These are phyloP conservation scores for Grapholita molesta DNA, from an alignment of 1,140 invertebrate species.

Conservation along the genomic window DNA sequence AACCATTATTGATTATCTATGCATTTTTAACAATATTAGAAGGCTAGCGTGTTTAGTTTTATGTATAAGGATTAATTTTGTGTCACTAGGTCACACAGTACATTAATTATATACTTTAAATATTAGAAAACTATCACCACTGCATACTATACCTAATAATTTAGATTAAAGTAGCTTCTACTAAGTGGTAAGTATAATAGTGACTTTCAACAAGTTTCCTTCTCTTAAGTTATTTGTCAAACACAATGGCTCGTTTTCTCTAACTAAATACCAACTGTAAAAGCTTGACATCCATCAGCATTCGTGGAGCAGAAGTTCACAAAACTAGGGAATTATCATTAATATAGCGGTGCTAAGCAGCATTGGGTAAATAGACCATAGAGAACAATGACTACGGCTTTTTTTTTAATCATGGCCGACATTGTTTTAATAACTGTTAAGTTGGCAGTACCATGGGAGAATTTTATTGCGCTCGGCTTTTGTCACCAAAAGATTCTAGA, in stretches of 20 bases:
- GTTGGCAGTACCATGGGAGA: conserved; percentile 34
- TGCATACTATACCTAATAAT: neutral
- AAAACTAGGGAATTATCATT: conserved; percentile 16
- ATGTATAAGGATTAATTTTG: no score
- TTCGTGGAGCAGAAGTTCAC: conserved; percentile 5
- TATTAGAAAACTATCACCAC: neutral
- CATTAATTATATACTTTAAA: neutral
- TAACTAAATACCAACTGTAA: neutral
- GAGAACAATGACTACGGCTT: conserved; percentile 46
- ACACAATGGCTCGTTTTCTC: neutral
- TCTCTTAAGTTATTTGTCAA: neutral
- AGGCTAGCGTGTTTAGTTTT: no score
- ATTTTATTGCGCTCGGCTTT: conserved; percentile 11
- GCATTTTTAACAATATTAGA: no score
- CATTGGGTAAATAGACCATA: conserved; percentile 60
- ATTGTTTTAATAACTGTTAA: conserved; percentile 34
- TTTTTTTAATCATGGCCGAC: conserved; percentile 32
- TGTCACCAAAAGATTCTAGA: neutral
- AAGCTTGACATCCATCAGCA: neutral
- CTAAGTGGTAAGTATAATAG: neutral
- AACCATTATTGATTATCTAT: no score
- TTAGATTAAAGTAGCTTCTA: neutral
- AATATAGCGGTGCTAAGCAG: conserved; percentile 42
- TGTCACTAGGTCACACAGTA: neutral
- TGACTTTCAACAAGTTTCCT: neutral